Evolutionary conservation across 2,888 invertebrate species (phyloP), one percentile per base, ranked within the genome.

Genomic region (Mamestra brassicae): DNA sequence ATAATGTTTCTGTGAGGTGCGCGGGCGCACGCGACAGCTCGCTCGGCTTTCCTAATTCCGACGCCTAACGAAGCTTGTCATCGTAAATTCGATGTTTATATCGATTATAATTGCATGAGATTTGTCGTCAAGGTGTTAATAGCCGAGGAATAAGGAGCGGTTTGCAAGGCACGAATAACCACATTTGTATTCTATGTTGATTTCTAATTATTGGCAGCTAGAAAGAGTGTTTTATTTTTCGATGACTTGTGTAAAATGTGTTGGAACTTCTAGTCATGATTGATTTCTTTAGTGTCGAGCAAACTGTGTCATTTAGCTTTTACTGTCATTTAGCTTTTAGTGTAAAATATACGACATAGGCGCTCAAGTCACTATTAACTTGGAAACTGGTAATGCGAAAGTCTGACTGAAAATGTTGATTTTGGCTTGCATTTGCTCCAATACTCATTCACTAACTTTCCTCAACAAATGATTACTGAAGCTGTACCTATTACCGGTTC

Each of bases 11-110:
- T 88, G 87, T 82, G 89, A 84, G 75, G 75, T 54, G 74, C 64
- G 71, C 69, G 13, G 74, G 87, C 92, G 87, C 92, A 91, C 93
- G 92, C 91, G 88, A 92, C 85, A 67, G 38, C 71, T 15, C 71
- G 64, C 78, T 83, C 85, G 85, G 94, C 95, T 95, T 95, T 95
- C 95, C 93, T 92, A 94, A 94, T 94, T 93, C 93, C 94, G 89
- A 84, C 79, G 89, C 81, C 61, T 78, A 84, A 81, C 82, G 84
- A 86, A 89, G 92, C 88, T 91, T 93, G 90, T 85, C 87, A 88
- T 86, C 88, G 87, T 89, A 87, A 87, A 87, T 89, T 83, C 81
- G 79, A 71, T 80, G 75, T 83, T 76, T 78, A 77, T 84, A 82
- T 81, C 79, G 67, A 82, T 81, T 82, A 72, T 76, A 81, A 86